Conservation (phyloP, 1,140 invertebrate genomes). For the Lamellibrachia luymesi region DNA sequence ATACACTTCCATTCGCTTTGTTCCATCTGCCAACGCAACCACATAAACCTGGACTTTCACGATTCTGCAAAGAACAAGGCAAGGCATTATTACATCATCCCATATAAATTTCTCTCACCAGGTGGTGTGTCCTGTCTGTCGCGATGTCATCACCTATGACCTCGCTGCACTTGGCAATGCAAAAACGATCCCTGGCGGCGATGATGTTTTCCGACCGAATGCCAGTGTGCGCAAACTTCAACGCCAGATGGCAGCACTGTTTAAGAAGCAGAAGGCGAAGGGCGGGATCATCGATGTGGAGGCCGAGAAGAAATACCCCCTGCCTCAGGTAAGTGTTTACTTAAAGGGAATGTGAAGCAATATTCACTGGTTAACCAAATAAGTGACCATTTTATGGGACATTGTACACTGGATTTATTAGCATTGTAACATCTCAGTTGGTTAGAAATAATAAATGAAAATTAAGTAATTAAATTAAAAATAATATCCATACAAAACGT, state of each 20-base stretch:
- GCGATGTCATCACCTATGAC: slow-evolving; percentile 72
- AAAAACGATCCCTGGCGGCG: slow-evolving; percentile 18
- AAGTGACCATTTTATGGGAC: too few relatives aligned
- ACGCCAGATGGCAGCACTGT: slow-evolving; percentile 72
- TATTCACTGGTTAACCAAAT: too few relatives aligned
- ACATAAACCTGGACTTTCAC: background rate
- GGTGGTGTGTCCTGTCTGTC: slow-evolving; percentile 80
- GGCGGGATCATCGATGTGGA: slow-evolving; percentile 83
- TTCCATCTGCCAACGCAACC: background rate
- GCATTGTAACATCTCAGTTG: too few relatives aligned
- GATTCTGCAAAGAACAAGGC: background rate
- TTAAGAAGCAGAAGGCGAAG: slow-evolving; percentile 70
- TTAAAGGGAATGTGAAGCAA: too few relatives aligned
- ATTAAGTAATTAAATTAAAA: too few relatives aligned
- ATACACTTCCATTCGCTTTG: background rate
- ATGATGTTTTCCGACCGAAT: slow-evolving; percentile 28
- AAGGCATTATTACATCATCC: background rate
- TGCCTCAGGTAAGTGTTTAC: slow-evolving; percentile 42
- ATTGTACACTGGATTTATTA: too few relatives aligned
- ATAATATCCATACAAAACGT: too few relatives aligned
- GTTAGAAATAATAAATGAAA: too few relatives aligned
- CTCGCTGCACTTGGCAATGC: slow-evolving; percentile 62
- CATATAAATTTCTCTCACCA: slow-evolving; percentile 13
- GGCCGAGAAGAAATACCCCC: slow-evolving; percentile 66
- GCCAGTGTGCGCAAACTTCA: slow-evolving; percentile 65